phyloP scores from a whole-genome alignment of 1,140 invertebrate genomes.

The Caenorhabditis elegans region WBcel235 BX284602.5:6689001-6689500 shows the following conservation, averaged over 20 bases:
- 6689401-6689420: slow-evolving; percentile 3
- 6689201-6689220: not conserved
- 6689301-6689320: not conserved
- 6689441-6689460: not conserved
- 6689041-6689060: not conserved
- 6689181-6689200: not conserved
- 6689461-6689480: not conserved
- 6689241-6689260: not conserved
- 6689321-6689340: not conserved
- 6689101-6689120: slow-evolving; percentile 2
- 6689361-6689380: not conserved
- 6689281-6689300: not conserved
- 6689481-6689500: not conserved
- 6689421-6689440: not conserved
- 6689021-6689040: slow-evolving; percentile 5
- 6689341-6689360: not conserved
- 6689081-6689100: not conserved
- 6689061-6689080: not conserved
- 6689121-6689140: slow-evolving; percentile 10
- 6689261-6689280: not conserved
- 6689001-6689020: too few species aligned
- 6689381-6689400: not conserved
- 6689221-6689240: not conserved
- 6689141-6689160: not conserved
- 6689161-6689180: not conserved